phyloP scores from a whole-genome alignment of 2,113 vertebrate genomes.

The Sylvia atricapilla region DNA sequence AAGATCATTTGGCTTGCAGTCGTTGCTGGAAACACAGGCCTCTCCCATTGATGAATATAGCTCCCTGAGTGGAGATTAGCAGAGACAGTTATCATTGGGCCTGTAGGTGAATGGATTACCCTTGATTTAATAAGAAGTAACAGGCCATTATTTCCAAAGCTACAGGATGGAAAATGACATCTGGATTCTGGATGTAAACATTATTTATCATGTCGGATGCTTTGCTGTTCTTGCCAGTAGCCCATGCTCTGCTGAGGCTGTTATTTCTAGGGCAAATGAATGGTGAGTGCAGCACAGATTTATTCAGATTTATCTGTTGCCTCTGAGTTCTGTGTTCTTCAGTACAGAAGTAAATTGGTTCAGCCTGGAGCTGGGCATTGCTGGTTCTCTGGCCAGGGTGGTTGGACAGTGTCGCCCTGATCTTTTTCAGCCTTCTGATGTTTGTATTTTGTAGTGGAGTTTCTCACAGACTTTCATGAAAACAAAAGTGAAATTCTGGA shows the following conservation, averaged over 20 bases:
- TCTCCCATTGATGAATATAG: not conserved
- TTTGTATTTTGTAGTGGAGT: too few relatives aligned
- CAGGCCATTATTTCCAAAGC: constrained; percentile 63
- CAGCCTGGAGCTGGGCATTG: not conserved
- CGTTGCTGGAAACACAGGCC: not conserved
- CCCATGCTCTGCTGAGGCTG: not conserved
- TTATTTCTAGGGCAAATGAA: constrained; percentile 4
- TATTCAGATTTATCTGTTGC: not conserved
- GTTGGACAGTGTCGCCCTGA: not conserved
- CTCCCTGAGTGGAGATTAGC: constrained; percentile 49
- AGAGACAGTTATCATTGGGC: constrained; percentile 22
- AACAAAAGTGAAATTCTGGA: too few relatives aligned
- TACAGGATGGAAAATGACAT: constrained; percentile 63
- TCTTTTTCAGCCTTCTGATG: too few relatives aligned
- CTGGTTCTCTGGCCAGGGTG: not conserved
- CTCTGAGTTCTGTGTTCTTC: not conserved
- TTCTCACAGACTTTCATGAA: too few relatives aligned
- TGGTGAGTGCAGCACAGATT: not conserved
- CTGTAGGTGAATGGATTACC: constrained; percentile 60
- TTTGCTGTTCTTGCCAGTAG: constrained; percentile 42
- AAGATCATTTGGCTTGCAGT: constrained; percentile 2
- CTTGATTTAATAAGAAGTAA: constrained; percentile 64
- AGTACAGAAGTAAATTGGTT: not conserved
- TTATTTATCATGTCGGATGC: constrained; percentile 60
- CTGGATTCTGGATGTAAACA: constrained; percentile 59